Conservation (phyloP, 2,113 vertebrate genomes). For the Aplodontia rufa region DNA sequence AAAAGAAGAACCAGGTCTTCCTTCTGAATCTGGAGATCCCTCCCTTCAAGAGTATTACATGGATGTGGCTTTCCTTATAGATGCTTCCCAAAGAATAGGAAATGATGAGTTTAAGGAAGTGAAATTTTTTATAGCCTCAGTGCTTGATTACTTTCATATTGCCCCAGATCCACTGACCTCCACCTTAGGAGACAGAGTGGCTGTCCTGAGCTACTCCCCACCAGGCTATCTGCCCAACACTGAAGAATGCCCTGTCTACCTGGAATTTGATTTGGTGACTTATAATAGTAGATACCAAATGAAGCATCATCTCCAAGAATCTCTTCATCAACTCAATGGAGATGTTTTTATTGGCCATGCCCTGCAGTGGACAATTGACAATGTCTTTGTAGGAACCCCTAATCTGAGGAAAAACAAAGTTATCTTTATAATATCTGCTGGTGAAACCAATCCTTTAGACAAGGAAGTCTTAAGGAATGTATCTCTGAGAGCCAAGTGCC, state of each 20-base stretch:
- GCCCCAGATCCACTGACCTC: constrained; percentile 61
- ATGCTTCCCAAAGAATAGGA: constrained; percentile 70
- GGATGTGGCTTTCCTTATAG: constrained; percentile 80
- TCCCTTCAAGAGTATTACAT: constrained; percentile 65
- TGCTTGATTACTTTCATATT: constrained; percentile 77
- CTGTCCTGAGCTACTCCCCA: constrained; percentile 75
- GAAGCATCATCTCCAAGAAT: constrained; percentile 76
- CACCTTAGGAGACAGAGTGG: constrained; percentile 74
- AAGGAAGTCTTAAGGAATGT: constrained; percentile 78
- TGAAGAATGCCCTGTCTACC: constrained; percentile 65
- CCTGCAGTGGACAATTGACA: constrained; percentile 79
- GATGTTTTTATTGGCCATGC: constrained; percentile 71
- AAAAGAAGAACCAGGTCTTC: constrained; percentile 37
- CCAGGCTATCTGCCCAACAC: constrained; percentile 38
- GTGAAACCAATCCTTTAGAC: constrained; percentile 78
- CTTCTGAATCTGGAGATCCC: background rate
- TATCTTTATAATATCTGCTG: constrained; percentile 78
- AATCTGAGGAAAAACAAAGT: constrained; percentile 76
- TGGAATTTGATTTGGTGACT: constrained; percentile 81
- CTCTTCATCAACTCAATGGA: constrained; percentile 60
- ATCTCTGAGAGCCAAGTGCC: constrained; percentile 85
- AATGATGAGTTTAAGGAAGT: constrained; percentile 65
- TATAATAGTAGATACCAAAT: constrained; percentile 63
- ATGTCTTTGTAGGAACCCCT: constrained; percentile 73
- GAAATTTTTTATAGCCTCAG: constrained; percentile 67